Conservation (phyloP, 2,888 invertebrate species). For the Andrena dorsata region DNA sequence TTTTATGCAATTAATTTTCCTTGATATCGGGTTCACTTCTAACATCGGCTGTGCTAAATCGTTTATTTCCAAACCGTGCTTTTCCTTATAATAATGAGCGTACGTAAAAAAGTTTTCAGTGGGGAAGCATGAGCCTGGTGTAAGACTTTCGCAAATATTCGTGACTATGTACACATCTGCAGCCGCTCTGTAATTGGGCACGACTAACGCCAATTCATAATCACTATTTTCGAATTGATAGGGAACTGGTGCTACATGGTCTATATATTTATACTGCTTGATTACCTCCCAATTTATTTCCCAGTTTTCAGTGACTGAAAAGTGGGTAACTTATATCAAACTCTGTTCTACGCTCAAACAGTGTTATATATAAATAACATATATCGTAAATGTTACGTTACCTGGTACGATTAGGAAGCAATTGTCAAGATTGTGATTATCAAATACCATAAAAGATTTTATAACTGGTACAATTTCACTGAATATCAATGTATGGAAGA, state of each 20-base stretch:
- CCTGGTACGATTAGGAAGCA: slow-evolving; percentile 83
- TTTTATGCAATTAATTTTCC: slow-evolving; percentile 87
- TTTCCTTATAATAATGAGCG: slow-evolving; percentile 90
- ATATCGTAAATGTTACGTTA: slow-evolving; percentile 57
- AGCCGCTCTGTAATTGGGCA: slow-evolving; percentile 92
- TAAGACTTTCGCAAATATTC: slow-evolving; percentile 88
- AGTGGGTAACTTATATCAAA: slow-evolving; percentile 4
- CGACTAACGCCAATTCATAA: slow-evolving; percentile 91
- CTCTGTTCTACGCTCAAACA: neutral
- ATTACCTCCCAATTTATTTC: slow-evolving; percentile 89
- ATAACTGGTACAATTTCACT: slow-evolving; percentile 89
- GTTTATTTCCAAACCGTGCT: slow-evolving; percentile 89
- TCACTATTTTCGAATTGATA: slow-evolving; percentile 87
- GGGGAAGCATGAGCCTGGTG: slow-evolving; percentile 89
- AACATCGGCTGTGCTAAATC: slow-evolving; percentile 91
- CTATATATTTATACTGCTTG: slow-evolving; percentile 81
- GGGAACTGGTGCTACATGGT: slow-evolving; percentile 82
- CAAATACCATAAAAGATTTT: slow-evolving; percentile 88
- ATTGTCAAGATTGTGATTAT: slow-evolving; percentile 86
- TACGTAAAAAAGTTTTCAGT: slow-evolving; percentile 88
- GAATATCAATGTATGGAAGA: slow-evolving; percentile 92
- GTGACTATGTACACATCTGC: slow-evolving; percentile 88
- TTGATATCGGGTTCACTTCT: slow-evolving; percentile 90
- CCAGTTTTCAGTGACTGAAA: slow-evolving; percentile 76
- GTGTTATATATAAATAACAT: neutral